phyloP scores from a whole-genome alignment of 2,113 vertebrate species.

The Pseudorasbora parva region DNA sequence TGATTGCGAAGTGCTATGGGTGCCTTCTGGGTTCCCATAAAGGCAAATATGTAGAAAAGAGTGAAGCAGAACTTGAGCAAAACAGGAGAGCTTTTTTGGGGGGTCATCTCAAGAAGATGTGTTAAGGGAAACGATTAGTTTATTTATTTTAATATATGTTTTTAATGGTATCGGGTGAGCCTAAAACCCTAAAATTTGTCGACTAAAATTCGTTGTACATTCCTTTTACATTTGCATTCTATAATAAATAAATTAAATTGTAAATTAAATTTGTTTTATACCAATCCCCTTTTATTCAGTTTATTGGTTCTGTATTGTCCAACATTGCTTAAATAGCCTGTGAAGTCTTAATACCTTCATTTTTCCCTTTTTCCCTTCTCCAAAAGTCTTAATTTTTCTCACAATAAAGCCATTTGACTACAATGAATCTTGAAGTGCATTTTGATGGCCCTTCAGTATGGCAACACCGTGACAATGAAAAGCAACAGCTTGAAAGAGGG shows the following conservation, averaged over 20 bases:
- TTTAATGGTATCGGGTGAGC: too few relatives aligned
- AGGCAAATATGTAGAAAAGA: slow-evolving; percentile 26
- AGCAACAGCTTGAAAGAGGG: slow-evolving; percentile 32
- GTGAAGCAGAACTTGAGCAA: slow-evolving; percentile 26
- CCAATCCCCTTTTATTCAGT: neutral
- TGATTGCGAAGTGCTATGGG: slow-evolving; percentile 42
- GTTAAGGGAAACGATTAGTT: neutral
- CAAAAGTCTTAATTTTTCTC: slow-evolving; percentile 1
- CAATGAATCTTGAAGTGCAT: slow-evolving; percentile 34
- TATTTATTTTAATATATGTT: too few relatives aligned
- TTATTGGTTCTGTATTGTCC: neutral
- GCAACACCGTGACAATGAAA: slow-evolving; percentile 35
- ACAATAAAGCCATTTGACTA: slow-evolving; percentile 26
- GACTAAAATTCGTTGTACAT: too few relatives aligned
- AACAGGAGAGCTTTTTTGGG: slow-evolving; percentile 39
- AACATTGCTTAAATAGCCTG: neutral
- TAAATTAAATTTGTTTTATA: neutral
- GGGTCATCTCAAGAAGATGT: neutral
- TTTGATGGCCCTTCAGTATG: slow-evolving; percentile 17
- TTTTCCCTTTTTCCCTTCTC: neutral
- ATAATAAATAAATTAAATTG: too few relatives aligned
- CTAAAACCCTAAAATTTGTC: too few relatives aligned
- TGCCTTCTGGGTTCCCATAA: slow-evolving; percentile 46
- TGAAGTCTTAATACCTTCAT: slow-evolving; percentile 1
- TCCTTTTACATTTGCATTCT: too few relatives aligned